Evolutionary conservation across 2,113 vertebrate genomes (phyloP), one percentile per base, ranked within the genome.

Genomic region (Sakesphorus luctuosus): DNA sequence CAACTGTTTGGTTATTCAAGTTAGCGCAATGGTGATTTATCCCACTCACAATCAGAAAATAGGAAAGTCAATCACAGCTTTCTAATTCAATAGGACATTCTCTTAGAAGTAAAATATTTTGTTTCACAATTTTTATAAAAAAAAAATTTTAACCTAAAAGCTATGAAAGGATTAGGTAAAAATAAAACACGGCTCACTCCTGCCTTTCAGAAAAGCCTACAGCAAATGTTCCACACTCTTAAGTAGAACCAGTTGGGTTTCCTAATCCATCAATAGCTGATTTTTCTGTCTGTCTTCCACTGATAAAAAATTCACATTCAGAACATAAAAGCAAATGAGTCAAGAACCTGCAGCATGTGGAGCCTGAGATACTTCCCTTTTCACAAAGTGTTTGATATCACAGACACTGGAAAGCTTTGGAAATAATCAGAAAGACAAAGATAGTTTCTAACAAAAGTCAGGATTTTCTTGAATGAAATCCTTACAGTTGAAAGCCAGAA

Each of bases 381-480:
- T 88, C 63, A 93, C 19, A 75, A 84, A 84, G 14, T 76, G 20
- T 93, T 91, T 90, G 38, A 72, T 84, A 86, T 61, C 47, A 85
- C 29, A 79, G 65, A 53, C 50, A 75, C 14, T 44, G 56, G 67
- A 77, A 92, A 86, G 43, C 59, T 90, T 71, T 85, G 35, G 61
- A 94, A 96, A 88, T 84, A 74, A 83, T 83, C 62, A 97, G 50
- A 94, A 89, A 95, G 36, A 71, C 43, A 90, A 90, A 94, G 90
- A 90, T 74, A 88, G 44, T 52, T 88, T 95, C 83, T 71, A 93
- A 90, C 6, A 74, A 40, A 95, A 90, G 38, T 80, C 55, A 91
- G 43, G 47, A 88, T 93, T 93, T 94, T 91, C 36, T 77, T 88
- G 75, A 96, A 95, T 84, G 50, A 90, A 90, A 78, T 61, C 33